phyloP scores from a whole-genome alignment of 1,140 invertebrate genomes.

The Zophobas atratus region DNA sequence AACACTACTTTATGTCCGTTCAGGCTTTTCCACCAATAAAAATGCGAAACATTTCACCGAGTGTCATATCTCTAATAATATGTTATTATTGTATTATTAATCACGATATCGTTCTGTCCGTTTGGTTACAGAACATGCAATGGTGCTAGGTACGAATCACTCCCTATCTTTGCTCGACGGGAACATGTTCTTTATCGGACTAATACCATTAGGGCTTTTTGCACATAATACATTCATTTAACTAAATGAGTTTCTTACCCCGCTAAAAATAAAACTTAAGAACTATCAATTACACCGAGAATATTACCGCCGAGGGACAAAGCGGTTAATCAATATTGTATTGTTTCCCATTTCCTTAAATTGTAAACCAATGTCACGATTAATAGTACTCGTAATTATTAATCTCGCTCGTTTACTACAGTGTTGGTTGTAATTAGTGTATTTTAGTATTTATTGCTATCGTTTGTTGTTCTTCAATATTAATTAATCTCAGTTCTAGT shows the following conservation, averaged over 20 bases:
- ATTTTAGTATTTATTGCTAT: no score
- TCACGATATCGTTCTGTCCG: conserved; percentile 40
- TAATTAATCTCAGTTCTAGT: no score
- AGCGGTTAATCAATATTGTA: not conserved
- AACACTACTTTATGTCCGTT: not conserved
- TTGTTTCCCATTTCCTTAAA: not conserved
- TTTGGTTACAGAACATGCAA: conserved; percentile 35
- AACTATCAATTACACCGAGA: not conserved
- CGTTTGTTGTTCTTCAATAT: no score
- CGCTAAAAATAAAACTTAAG: conserved; percentile 2
- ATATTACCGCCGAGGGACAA: not conserved
- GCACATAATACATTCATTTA: not conserved
- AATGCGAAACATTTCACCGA: conserved; percentile 9
- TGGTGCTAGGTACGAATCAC: conserved; percentile 45
- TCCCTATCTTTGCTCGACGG: conserved; percentile 17
- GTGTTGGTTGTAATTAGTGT: no score
- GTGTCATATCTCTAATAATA: conserved; percentile 37
- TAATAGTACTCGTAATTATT: not conserved
- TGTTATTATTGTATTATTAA: conserved; percentile 48
- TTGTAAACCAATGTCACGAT: not conserved
- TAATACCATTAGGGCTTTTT: conserved; percentile 18
- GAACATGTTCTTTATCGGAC: conserved; percentile 14
- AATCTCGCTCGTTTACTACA: not conserved
- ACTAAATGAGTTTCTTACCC: not conserved
- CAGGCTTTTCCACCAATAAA: not conserved